Evolutionary conservation across 2,888 invertebrate species (phyloP).

Genomic region (Hydropsyche betteni): DNA sequence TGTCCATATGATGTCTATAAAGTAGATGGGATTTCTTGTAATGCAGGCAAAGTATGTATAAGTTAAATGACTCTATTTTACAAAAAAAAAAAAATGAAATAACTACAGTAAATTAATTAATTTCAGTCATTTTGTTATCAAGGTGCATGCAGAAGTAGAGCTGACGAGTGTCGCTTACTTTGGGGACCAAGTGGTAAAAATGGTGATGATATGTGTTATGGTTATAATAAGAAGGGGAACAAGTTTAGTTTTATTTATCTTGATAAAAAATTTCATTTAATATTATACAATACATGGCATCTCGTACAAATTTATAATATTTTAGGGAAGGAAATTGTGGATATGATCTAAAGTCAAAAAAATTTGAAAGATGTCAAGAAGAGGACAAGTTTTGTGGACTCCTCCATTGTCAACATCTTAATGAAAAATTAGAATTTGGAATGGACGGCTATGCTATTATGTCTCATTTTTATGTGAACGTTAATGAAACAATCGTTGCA

Average conservation of each 20-base stretch:
- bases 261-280: not conserved
- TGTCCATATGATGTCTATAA: constrained; percentile 92
- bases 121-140: constrained; percentile 86
- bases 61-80: not conserved
- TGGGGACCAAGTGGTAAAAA: constrained; percentile 93
- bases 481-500: constrained; percentile 80
- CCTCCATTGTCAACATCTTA: constrained; percentile 93
- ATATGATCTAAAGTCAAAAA: constrained; percentile 77
- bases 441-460: constrained; percentile 90
- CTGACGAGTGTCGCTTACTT: constrained; percentile 89
- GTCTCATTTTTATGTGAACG: constrained; percentile 85
- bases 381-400: constrained; percentile 89
- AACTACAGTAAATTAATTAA: not conserved
- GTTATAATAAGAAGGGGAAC: constrained; percentile 80
- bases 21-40: constrained; percentile 87
- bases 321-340: constrained; percentile 90
- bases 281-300: too few species aligned
- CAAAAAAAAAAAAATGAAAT: not conserved
- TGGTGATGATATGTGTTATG: constrained; percentile 84
- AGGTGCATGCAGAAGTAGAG: constrained; percentile 87
- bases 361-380: constrained; percentile 75
- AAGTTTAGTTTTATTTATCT: not conserved
- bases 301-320: not conserved
- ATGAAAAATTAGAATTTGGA: constrained; percentile 93
- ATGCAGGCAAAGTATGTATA: constrained; percentile 67